phyloP scores from a whole-genome alignment of 2,797 vertebrate species.

The Coracias cyanogaster region DNA sequence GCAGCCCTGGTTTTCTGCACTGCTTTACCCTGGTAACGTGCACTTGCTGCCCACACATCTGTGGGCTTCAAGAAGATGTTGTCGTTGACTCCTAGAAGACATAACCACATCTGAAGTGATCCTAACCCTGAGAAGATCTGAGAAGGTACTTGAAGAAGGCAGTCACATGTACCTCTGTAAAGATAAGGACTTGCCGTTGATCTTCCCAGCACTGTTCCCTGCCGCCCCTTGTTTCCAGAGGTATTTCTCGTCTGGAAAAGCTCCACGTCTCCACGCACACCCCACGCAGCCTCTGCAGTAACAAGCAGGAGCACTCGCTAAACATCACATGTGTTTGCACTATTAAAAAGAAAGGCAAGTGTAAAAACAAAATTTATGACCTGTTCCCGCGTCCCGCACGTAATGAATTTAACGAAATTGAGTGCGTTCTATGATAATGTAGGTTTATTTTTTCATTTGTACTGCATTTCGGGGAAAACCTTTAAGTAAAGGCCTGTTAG shows the following conservation, averaged over 20 bases:
- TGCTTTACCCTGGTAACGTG: not conserved
- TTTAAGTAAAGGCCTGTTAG: not conserved
- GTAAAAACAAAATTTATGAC: not conserved
- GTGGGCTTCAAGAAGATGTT: not conserved
- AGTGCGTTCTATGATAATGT: not conserved
- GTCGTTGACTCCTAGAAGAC: accelerated
- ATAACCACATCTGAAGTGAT: not conserved
- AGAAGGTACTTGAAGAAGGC: not conserved
- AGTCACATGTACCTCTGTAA: not conserved
- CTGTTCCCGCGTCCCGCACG: not conserved
- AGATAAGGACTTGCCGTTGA: not conserved
- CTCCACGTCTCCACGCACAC: accelerated
- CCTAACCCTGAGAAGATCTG: not conserved
- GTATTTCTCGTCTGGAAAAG: not conserved
- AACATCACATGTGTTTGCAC: not conserved
- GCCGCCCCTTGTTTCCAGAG: not conserved
- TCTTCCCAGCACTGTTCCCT: not conserved
- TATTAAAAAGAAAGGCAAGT: not conserved
- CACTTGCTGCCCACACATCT: not conserved
- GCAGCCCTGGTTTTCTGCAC: not conserved
- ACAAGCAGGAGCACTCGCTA: not conserved
- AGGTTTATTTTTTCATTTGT: not conserved
- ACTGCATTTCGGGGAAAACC: accelerated
- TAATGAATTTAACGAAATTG: not conserved
- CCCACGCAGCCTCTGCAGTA: not conserved